These are phyloP conservation scores for Schizothorax lantsangensis DNA, from an alignment of 2,797 vertebrate genomes.

Conservation along the genomic window DNA sequence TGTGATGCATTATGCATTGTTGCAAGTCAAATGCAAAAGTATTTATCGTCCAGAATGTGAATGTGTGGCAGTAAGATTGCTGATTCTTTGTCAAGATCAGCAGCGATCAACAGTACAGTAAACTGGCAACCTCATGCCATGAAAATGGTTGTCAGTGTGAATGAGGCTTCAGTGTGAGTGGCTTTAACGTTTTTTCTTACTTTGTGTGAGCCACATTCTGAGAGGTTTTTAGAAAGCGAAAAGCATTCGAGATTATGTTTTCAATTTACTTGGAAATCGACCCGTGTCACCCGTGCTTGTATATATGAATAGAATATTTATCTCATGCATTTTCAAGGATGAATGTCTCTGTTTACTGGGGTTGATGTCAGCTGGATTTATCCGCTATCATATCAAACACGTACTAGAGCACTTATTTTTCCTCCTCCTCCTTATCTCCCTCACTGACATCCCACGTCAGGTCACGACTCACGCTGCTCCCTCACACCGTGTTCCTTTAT, in stretches of 20 bases:
- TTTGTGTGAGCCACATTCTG: conserved; percentile 8
- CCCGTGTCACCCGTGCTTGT: conserved; percentile 25
- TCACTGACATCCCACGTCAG: conserved; percentile 24
- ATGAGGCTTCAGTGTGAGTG: conserved; percentile 31
- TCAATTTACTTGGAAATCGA: conserved; percentile 42
- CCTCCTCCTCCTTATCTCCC: conserved; percentile 30
- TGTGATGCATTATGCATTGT: not conserved
- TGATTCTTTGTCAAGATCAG: not conserved
- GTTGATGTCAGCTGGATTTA: conserved; percentile 37
- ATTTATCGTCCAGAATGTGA: not conserved
- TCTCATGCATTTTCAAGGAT: conserved; percentile 34
- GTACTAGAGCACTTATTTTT: conserved; percentile 29
- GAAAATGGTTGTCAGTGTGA: conserved; percentile 9
- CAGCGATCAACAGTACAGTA: not conserved
- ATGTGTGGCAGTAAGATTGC: not conserved
- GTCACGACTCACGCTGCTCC: conserved; percentile 23
- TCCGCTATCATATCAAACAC: conserved; percentile 34
- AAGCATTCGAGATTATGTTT: conserved; percentile 32
- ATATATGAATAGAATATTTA: conserved; percentile 29
- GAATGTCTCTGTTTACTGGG: conserved; percentile 18
- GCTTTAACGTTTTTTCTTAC: conserved; percentile 4
- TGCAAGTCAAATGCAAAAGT: not conserved
- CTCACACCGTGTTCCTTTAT: conserved; percentile 16
- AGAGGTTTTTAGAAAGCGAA: conserved; percentile 12
- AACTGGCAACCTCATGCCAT: not conserved